Percentiles rank a stretch among this genome's conserved stretches.
phyloP scores from a whole-genome alignment of 2,113 vertebrate genomes.

The Noctilio leporinus region DNA sequence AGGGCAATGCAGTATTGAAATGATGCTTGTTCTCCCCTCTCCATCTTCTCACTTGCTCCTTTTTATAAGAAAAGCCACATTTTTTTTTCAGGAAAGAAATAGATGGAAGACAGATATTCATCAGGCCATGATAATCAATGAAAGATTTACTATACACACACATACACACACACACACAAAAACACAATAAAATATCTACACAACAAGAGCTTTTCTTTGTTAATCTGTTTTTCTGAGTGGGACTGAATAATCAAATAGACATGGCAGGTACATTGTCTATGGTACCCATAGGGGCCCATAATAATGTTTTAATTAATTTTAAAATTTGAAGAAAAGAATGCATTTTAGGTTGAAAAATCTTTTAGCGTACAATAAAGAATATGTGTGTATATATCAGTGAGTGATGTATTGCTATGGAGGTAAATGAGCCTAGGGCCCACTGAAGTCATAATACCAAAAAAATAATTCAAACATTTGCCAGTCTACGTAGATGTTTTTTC shows the following conservation, averaged over 20 bases:
- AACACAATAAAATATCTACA: neutral
- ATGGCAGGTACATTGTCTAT: neutral
- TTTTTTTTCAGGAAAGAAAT: neutral
- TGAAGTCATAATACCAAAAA: neutral
- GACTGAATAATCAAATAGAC: neutral
- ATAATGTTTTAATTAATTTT: neutral
- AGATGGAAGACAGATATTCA: neutral
- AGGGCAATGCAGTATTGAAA: neutral
- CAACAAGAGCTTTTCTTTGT: neutral
- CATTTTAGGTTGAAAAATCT: neutral
- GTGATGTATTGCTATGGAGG: neutral
- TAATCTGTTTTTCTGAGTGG: neutral
- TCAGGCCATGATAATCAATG: neutral
- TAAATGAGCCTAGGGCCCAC: neutral
- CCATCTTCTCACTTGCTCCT: neutral
- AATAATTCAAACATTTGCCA: neutral
- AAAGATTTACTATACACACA: neutral
- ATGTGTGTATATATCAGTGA: neutral
- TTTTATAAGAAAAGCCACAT: neutral
- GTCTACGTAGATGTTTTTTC: neutral
- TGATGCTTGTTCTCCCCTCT: neutral
- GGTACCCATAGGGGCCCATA: neutral
- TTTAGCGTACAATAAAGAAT: neutral
- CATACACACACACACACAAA: neutral
- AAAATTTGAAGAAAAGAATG: neutral